A percentile compares a stretch with the other conserved stretches of the same genome.
phyloP scores from a whole-genome alignment of 2,797 vertebrate species.

The Sphenodon punctatus region DNA sequence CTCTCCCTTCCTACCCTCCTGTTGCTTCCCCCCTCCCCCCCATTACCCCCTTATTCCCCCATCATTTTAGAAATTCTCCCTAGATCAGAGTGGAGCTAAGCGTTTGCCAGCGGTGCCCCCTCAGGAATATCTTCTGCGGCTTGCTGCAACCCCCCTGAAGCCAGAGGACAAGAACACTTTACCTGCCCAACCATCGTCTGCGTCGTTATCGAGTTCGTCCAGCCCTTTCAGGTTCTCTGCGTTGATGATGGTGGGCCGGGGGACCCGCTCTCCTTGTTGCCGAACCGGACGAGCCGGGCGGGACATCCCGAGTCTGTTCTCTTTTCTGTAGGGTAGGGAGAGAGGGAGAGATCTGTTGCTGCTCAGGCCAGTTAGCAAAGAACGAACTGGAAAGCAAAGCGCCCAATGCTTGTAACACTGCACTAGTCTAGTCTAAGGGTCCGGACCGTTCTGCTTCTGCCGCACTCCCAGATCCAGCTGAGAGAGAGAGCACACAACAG shows the following conservation, averaged over 20 bases:
- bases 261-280: slow-evolving; percentile 83
- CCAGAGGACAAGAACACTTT: not conserved
- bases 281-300: slow-evolving; percentile 84
- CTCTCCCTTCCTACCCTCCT: no score
- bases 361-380: not conserved
- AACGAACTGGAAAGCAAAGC: not conserved
- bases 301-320: slow-evolving; percentile 80
- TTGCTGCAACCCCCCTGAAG: not conserved
- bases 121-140: no score
- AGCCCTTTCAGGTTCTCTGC: slow-evolving; percentile 95
- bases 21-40: no score
- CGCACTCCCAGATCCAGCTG: not conserved
- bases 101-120: no score
- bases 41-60: no score
- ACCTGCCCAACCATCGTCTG: slow-evolving; percentile 95
- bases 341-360: not conserved
- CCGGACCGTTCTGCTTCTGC: not conserved
- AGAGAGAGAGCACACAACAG: not conserved
- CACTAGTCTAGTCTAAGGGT: not conserved
- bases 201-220: slow-evolving; percentile 94
- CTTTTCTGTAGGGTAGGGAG: slow-evolving; percentile 73
- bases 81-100: no score
- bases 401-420: not conserved
- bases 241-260: slow-evolving; percentile 93
- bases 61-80: no score